A percentile compares a stretch with the other conserved stretches of the same genome.
These are phyloP conservation scores for Monodelphis domestica DNA, from an alignment of 2,797 vertebrate species.

Conservation along the genomic window DNA sequence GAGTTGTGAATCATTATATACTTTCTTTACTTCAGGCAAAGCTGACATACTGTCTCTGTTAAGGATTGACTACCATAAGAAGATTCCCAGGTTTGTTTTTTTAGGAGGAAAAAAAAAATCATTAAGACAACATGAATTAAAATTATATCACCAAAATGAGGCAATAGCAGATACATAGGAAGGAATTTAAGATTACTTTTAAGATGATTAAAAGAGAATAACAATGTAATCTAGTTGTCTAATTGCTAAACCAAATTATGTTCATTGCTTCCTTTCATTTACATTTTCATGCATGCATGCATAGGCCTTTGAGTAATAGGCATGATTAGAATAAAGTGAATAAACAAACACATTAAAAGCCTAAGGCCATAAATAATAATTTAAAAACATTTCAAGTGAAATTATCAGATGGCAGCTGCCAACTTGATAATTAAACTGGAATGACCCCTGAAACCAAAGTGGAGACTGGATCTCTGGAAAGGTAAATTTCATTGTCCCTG, in stretches of 20 bases:
- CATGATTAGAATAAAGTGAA: slow-evolving; percentile 40
- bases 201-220: slow-evolving; percentile 61
- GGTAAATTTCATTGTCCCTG: slow-evolving; percentile 20
- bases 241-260: slow-evolving; percentile 66
- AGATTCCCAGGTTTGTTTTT: slow-evolving; percentile 43
- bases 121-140: slow-evolving; percentile 22
- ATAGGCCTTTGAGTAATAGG: slow-evolving; percentile 36
- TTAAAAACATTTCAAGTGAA: slow-evolving; percentile 55
- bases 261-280: slow-evolving; percentile 48
- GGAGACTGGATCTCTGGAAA: slow-evolving; percentile 26
- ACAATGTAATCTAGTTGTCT: slow-evolving; percentile 30
- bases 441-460: slow-evolving; percentile 15
- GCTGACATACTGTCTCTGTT: not conserved
- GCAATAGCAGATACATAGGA: slow-evolving; percentile 54
- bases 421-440: slow-evolving; percentile 15
- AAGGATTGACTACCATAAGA: slow-evolving; percentile 34
- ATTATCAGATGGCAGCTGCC: slow-evolving; percentile 23
- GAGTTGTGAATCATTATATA: not conserved
- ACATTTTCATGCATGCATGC: slow-evolving; percentile 38
- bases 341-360: slow-evolving; percentile 39
- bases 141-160: slow-evolving; percentile 39
- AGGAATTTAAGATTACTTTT: slow-evolving; percentile 57
- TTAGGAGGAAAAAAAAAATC: not conserved
- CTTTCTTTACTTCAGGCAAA: slow-evolving; percentile 3
- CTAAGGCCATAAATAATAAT: slow-evolving; percentile 24